A percentile compares a stretch with the other conserved stretches of the same genome.
Conservation (phyloP, 2,113 vertebrate species). For the Patagioenas fasciata region DNA sequence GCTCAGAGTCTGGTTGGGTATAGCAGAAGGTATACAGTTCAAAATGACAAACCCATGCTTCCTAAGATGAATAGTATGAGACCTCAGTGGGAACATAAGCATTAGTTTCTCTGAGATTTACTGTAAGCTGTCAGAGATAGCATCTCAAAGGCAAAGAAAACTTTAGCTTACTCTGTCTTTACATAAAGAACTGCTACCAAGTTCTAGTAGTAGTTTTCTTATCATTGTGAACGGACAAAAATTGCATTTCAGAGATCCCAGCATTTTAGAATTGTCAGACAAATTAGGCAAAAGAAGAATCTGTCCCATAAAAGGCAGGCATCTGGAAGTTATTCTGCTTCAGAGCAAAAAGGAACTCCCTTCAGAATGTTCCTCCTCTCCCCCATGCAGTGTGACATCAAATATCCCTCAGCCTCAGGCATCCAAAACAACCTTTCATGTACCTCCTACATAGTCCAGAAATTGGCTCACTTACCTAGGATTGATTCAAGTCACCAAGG, state of each 20-base stretch:
- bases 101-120: background rate
- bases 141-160: background rate
- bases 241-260: background rate
- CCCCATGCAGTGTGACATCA: background rate
- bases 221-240: background rate
- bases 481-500: background rate
- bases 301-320: background rate
- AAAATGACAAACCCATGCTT: background rate
- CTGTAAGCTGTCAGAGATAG: background rate
- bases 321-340: background rate
- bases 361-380: background rate
- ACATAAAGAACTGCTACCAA: background rate
- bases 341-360: background rate
- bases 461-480: background rate
- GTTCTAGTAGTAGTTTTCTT: background rate
- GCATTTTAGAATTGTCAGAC: background rate
- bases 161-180: background rate
- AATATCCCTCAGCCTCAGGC: background rate
- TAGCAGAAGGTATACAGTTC: background rate
- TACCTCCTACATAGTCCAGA: background rate
- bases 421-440: background rate
- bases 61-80: background rate
- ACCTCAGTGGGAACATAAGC: background rate
- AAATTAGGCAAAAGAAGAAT: background rate
- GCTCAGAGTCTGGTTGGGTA: background rate